phyloP scores from a whole-genome alignment of 92 coral and sea anemone genomes.

The Desmophyllum pertusum region DNA sequence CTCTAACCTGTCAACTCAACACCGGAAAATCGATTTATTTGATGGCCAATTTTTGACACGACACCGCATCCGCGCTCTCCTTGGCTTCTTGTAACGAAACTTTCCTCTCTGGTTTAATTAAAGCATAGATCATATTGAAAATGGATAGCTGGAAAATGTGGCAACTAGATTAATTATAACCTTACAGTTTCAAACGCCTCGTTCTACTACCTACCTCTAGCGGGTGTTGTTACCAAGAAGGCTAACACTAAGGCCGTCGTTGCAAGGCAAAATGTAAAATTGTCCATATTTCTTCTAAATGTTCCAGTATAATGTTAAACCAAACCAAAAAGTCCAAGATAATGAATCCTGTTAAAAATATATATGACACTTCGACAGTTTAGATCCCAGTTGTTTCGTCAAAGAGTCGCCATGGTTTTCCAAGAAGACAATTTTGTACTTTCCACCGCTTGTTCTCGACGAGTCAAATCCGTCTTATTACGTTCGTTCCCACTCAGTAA shows the following conservation, averaged over 20 bases:
- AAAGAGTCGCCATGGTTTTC: background rate
- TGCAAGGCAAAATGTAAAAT: slow-evolving; percentile 8
- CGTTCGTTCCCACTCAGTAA: background rate
- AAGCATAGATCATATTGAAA: background rate
- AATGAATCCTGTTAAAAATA: background rate
- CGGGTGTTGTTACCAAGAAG: slow-evolving; percentile 9
- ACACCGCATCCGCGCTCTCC: background rate
- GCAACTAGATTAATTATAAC: background rate
- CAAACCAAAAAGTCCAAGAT: background rate
- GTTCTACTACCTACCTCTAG: slow-evolving; percentile 17
- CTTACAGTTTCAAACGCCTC: background rate
- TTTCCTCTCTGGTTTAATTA: background rate
- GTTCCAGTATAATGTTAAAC: background rate
- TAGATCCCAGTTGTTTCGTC: slow-evolving; percentile 1
- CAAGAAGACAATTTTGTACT: background rate
- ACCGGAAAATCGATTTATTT: slow-evolving; percentile 12
- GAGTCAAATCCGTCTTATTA: background rate
- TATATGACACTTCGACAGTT: background rate
- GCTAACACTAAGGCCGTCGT: background rate
- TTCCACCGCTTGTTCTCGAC: background rate
- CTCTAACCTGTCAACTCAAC: background rate
- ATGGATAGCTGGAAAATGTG: background rate
- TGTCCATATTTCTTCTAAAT: slow-evolving; percentile 39
- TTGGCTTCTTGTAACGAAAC: background rate
- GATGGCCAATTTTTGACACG: background rate